A percentile compares a stretch with the other conserved stretches of the same genome.
phyloP scores from a whole-genome alignment of 2,888 invertebrate species.

The Caradrina clavipalpis region DNA sequence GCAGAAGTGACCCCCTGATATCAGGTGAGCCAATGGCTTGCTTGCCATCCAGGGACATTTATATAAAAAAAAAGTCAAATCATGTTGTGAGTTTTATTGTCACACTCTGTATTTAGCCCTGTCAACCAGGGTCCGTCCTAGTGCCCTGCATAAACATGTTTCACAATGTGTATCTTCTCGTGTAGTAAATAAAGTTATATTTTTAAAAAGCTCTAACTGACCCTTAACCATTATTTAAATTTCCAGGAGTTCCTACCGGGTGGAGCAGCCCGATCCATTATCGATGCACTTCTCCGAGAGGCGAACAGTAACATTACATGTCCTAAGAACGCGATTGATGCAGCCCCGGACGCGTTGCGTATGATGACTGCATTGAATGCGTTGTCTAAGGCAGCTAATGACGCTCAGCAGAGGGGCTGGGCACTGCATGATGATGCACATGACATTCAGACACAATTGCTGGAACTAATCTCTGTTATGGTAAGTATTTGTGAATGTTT shows the following conservation, averaged over 20 bases:
- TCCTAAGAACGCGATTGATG: slow-evolving; percentile 93
- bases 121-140: too few relatives aligned
- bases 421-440: slow-evolving; percentile 98
- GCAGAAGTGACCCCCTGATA: too few relatives aligned
- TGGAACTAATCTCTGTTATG: slow-evolving; percentile 95
- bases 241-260: slow-evolving; percentile 86
- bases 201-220: too few relatives aligned
- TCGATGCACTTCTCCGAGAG: slow-evolving; percentile 86
- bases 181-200: too few relatives aligned
- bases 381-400: slow-evolving; percentile 97
- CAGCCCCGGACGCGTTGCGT: slow-evolving; percentile 96
- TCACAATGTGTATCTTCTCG: too few relatives aligned
- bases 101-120: too few relatives aligned
- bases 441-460: slow-evolving; percentile 96
- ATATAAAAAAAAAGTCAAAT: too few relatives aligned
- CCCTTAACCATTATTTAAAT: background rate
- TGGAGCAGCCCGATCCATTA: slow-evolving; percentile 87
- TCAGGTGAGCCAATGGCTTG: too few relatives aligned
- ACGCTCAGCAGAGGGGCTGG: slow-evolving; percentile 99
- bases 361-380: slow-evolving; percentile 96
- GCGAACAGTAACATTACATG: slow-evolving; percentile 87
- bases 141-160: too few relatives aligned
- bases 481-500: slow-evolving; percentile 82
- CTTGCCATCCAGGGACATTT: too few relatives aligned
- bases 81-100: too few relatives aligned